Evolutionary conservation across 2,113 vertebrate species (phyloP), one percentile per base, ranked within the genome.

Genomic region (Poeciliopsis retropinna): DNA sequence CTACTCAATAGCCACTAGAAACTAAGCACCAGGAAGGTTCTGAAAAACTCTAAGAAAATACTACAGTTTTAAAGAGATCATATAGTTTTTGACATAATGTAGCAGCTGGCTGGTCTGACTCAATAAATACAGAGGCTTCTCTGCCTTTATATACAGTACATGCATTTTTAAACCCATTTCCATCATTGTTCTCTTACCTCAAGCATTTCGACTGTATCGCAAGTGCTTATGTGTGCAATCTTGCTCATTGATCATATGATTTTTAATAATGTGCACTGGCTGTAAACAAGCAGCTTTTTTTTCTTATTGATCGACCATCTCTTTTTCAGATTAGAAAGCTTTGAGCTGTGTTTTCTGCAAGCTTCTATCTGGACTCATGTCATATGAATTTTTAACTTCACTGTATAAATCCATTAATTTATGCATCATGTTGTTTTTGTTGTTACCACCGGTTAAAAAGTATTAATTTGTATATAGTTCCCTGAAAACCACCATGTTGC

Each of bases 381-480:
- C 39, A 2, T 17, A 1, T 12, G 32, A 70, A 72, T 70, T 79
- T 79, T 71, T 60, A 61, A 75, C 64, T 66, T 39, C 13, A 27
- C 84, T 83, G 84, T 63, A 80, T 88, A n/a, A 57, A 57, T 25
- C 51, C 75, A 73, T 83, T 92, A 87, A 92, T 91, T 92, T 94
- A 92, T 93, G 84, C 73, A 66, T 64, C 78, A 57, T 57, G 3
- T 81, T 65, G 65, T 85, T 81, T 85, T 88, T 74, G 67, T 70
- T 81, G 80, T 30, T 74, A 85, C 73, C 73, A 17, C 74, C 73
- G 68, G 60, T 79, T 74, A 80, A 78, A 78, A 91, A 91, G 89
- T 93, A 90, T 91, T 93, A 84, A 86, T 92, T 92, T 92, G 89
- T 92, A 91, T 77, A 91, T 86, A 90, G 87, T 83, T 76, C 65